phyloP scores from a whole-genome alignment of 2,797 vertebrate genomes.

The Clarias platycephalus region DNA sequence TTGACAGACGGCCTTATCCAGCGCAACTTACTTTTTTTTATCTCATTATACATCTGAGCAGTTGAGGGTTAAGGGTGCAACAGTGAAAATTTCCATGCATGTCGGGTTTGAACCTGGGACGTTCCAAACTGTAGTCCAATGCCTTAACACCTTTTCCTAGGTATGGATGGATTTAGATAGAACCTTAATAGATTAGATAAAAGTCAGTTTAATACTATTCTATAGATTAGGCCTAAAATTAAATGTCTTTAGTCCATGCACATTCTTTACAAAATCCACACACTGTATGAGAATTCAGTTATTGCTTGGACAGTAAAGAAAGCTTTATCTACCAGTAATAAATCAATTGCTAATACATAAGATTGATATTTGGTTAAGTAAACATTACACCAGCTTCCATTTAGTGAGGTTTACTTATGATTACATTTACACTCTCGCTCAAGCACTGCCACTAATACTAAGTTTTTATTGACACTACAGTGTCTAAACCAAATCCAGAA shows the following conservation, averaged over 20 bases:
- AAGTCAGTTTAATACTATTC: background rate
- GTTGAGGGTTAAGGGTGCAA: too few species aligned
- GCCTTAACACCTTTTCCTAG: background rate
- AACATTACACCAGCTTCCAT: background rate
- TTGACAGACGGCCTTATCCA: too few species aligned
- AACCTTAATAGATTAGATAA: too few species aligned
- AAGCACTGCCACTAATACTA: background rate
- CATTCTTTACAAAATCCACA: background rate
- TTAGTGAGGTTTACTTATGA: background rate
- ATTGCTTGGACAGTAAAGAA: background rate
- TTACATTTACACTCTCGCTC: background rate
- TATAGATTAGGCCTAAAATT: background rate
- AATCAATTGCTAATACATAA: background rate
- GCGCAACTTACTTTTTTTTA: too few species aligned
- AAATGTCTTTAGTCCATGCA: background rate
- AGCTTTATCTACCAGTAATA: background rate
- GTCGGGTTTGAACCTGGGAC: too few species aligned
- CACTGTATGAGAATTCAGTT: background rate
- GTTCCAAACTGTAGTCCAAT: too few species aligned
- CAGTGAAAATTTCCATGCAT: too few species aligned
- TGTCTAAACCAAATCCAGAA: background rate
- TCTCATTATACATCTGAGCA: too few species aligned
- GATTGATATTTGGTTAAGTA: background rate
- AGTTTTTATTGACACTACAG: background rate
- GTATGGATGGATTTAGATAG: background rate